Base-by-base conservation (phyloP, 2,797 vertebrate genomes). In the Hippocampus kuda region DNA sequence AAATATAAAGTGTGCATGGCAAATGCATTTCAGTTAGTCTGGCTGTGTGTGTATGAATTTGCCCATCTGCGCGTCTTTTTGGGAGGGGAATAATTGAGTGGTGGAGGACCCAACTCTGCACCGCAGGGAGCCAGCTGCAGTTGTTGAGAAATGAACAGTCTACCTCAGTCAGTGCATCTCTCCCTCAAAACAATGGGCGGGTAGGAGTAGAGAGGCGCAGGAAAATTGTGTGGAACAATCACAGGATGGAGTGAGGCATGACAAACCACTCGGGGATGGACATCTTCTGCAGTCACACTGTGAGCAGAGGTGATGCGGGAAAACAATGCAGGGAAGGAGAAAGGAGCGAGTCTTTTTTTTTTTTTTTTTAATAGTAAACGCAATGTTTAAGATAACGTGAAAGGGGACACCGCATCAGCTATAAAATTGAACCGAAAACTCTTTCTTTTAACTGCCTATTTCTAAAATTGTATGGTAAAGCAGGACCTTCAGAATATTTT, bases 141-240 rank as follows among this genome's bases (percentile, higher is more conserved):
- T 83, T 87, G 83, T 84, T 85, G 84, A 86, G 78, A 85, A 85
- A 88, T 87, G 85, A 88, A 85, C 80, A 82, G 78, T 77, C 82
- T 76, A 78, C 84, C 81, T 84, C 77, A 68, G 66, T 67, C 75
- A 70, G 68, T 73, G 71, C n/a, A 16, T 57, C 71, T 42, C 73
- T 67, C 67, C 65, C 60, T 74, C 57, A 71, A 85, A 86, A 83
- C 80, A 81, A 80, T 75, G 75, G 69, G 64, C 49, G 69, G 53
- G 67, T 70, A 38, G 63, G 70, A 70, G 69, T 48, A 44, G 75
- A 65, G 70, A 56, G 68, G 61, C 65, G 59, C 70, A 68, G 59
- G 4, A 54, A 76, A 64, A 81, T 74, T 68, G 41, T 67, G 70
- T 65, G 69, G 54, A 63, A 67, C 7, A 53, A 20, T n/a, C 63